Percentiles rank a stretch among this genome's conserved stretches.
phyloP scores from a whole-genome alignment of 2,888 invertebrate species.

The Cheilosia vernalis region DNA sequence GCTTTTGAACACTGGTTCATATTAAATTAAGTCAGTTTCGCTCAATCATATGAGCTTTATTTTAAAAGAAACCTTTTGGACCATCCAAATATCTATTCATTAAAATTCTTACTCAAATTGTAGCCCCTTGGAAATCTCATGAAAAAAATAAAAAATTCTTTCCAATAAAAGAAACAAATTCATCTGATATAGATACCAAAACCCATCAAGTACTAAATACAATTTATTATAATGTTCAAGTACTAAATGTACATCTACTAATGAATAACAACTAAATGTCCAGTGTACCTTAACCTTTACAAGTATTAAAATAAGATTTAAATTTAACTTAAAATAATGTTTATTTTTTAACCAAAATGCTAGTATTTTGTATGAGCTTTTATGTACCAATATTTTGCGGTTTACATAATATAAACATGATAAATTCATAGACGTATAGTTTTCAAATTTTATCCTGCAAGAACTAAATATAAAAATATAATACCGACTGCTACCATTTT shows the following conservation, averaged over 20 bases:
- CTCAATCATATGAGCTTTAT: no score
- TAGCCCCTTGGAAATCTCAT: background rate
- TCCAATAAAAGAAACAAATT: no score
- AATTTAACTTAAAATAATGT: background rate
- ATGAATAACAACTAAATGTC: slow-evolving; percentile 62
- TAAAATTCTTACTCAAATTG: no score
- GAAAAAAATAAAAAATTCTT: no score
- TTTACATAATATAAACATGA: background rate
- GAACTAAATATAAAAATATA: background rate
- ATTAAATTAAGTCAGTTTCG: no score
- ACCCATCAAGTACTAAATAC: background rate
- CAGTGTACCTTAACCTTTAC: slow-evolving; percentile 72
- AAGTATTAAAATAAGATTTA: slow-evolving; percentile 51
- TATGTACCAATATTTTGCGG: slow-evolving; percentile 12
- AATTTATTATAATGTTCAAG: slow-evolving; percentile 2
- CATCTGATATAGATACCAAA: no score
- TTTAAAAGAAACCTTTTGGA: background rate
- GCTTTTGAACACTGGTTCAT: no score
- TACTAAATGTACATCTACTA: background rate
- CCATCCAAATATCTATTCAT: background rate
- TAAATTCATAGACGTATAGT: slow-evolving; percentile 28
- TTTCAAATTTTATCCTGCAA: background rate
- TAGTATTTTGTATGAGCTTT: slow-evolving; percentile 47
- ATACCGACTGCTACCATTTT: slow-evolving; percentile 35
- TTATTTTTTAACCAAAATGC: slow-evolving; percentile 10